Conservation (phyloP, 2,113 vertebrate species). For the Chaetodon auriga region DNA sequence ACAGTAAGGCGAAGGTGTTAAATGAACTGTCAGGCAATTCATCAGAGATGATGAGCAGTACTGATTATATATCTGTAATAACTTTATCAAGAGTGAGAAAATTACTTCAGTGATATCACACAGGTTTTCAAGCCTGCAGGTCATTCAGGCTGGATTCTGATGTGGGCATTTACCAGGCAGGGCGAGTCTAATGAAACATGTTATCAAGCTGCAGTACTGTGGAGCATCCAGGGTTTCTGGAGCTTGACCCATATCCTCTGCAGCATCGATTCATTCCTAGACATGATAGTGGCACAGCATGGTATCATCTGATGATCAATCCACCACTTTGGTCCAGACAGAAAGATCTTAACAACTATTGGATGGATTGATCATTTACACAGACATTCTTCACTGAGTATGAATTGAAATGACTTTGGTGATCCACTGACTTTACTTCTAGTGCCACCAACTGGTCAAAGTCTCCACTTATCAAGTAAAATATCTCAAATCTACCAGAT, state of each 20-base stretch:
- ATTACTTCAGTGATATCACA: too few species aligned
- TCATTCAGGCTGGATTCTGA: not conserved
- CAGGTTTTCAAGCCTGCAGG: not conserved
- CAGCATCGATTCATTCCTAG: not conserved
- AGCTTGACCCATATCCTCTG: not conserved
- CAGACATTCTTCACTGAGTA: not conserved
- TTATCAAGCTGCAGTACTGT: too few species aligned
- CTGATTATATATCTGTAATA: too few species aligned
- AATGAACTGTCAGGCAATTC: not conserved
- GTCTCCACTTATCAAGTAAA: not conserved
- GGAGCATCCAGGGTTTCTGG: not conserved
- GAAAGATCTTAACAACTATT: not conserved
- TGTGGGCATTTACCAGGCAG: not conserved
- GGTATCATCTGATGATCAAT: not conserved
- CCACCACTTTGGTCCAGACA: not conserved
- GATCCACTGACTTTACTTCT: too few species aligned
- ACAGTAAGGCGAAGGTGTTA: not conserved
- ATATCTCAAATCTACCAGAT: not conserved
- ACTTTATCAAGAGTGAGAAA: too few species aligned
- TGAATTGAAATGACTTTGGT: not conserved
- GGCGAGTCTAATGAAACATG: not conserved
- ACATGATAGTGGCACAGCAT: not conserved
- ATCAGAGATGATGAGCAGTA: too few species aligned
- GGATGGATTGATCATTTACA: not conserved
- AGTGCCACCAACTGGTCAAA: not conserved